Base-by-base conservation (phyloP, 2,888 invertebrate genomes). In the Melanophora roralis region DNA sequence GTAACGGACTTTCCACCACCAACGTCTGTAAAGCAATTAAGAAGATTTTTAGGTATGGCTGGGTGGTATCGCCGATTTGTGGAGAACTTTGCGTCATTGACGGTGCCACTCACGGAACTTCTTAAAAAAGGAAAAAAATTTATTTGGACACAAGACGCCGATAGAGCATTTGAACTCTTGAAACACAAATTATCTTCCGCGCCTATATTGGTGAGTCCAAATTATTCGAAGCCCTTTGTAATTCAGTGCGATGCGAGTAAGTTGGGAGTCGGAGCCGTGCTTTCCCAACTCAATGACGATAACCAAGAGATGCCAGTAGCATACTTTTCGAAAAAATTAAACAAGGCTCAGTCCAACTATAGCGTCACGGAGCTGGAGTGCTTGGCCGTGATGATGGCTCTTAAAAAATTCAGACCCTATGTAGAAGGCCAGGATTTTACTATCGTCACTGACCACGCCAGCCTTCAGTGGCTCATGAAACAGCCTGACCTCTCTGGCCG, bases 361-460 rank as follows among this genome's bases (percentile, higher is more conserved):
- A 67, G 74, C 11, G 69, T 81, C 0, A 78, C 83, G 0, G 82
- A 82, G 36, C 38, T 72, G 14, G 83, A 83, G 60, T 82, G 83
- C 38, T 23, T 82, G 27, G 81, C 83, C 7, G 81, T 78, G 9
- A 47, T 81, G n/a, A 8, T 78, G 14, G 55, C 78, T 4, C 12
- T 83, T 0, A 72, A 79, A 38, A 81, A 77, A 60, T 81, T 81
- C 49, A 23, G 69, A 19, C 43, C 64, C 0, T 77, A 71, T 23
- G 38, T 81, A 4, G 74, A 74, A 43, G 69, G 77, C 1, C 72
- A 21, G 40, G 55, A 40, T 14, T 40, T 40, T 14, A n/a, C n/a
- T 3, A n/a, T 40, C 27, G 6, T 27, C 6, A 27, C 27, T 27
- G 27, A 27, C 27, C 27, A 27, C 27, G 27, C 27, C 4, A 27